Percentiles rank a stretch among this genome's conserved stretches.
Conservation (phyloP, 2,888 invertebrate species). For the Polietes domitor region DNA sequence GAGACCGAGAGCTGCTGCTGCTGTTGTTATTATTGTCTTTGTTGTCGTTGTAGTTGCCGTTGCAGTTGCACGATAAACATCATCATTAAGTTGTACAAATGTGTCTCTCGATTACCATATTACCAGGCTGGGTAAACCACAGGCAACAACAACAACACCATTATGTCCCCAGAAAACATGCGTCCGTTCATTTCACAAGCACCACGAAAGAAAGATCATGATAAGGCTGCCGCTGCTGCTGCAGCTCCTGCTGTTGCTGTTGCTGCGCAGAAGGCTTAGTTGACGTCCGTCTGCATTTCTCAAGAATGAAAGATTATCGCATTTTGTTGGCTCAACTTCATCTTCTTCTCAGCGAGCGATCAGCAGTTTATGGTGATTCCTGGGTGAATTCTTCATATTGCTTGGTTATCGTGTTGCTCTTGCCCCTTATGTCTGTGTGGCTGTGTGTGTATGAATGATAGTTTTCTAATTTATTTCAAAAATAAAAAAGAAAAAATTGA, state of each 20-base stretch:
- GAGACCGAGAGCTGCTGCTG: too few relatives aligned
- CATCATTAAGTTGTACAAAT: constrained; percentile 63
- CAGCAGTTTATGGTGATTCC: constrained; percentile 11
- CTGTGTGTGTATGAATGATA: constrained; percentile 34
- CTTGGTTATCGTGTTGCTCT: too few relatives aligned
- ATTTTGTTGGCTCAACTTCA: constrained; percentile 36
- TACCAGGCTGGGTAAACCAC: constrained; percentile 40
- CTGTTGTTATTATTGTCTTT: background rate
- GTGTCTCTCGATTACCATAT: constrained; percentile 59
- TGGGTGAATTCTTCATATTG: background rate
- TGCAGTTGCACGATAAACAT: constrained; percentile 56
- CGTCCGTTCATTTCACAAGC: constrained; percentile 45
- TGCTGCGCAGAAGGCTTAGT: background rate
- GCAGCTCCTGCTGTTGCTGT: too few relatives aligned
- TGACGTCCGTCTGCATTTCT: constrained; percentile 20
- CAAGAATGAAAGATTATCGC: constrained; percentile 52
- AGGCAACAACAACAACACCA: constrained; percentile 17
- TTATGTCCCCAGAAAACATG: constrained; percentile 42
- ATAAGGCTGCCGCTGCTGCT: constrained; percentile 50
- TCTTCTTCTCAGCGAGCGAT: constrained; percentile 4
- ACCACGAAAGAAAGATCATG: constrained; percentile 51
- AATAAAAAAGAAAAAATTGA: constrained; percentile 46
- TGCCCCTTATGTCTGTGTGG: constrained; percentile 1
- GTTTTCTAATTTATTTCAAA: constrained; percentile 57
- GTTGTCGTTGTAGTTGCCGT: background rate